Evolutionary conservation across 2,113 vertebrate species (phyloP).

Genomic region (Conger conger): DNA sequence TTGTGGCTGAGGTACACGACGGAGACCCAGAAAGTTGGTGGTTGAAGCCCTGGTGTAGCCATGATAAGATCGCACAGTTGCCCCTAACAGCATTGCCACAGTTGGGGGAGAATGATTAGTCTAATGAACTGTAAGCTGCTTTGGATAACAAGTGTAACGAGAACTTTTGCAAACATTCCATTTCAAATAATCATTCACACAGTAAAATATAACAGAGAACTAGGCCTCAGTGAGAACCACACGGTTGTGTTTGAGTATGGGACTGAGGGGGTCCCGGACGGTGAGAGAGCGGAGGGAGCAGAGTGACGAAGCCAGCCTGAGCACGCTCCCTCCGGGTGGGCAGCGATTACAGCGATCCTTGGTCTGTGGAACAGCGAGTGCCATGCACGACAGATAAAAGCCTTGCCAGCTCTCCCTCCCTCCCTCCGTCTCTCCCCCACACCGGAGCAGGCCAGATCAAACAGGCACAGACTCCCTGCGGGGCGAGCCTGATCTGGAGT

Average conservation of each 20-base stretch:
- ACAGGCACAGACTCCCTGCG: slow-evolving; percentile 19
- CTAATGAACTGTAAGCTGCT: too few relatives aligned
- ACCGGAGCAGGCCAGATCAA: slow-evolving; percentile 24
- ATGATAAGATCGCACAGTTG: too few relatives aligned
- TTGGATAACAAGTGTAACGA: too few relatives aligned
- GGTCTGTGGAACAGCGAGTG: slow-evolving; percentile 21
- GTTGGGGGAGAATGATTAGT: too few relatives aligned
- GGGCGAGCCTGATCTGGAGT: not conserved
- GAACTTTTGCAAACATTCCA: not conserved
- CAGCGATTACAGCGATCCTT: slow-evolving; percentile 5
- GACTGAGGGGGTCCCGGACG: not conserved
- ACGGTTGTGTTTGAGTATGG: too few relatives aligned
- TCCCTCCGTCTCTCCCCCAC: not conserved
- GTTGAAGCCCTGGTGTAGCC: too few relatives aligned
- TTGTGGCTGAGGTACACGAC: too few relatives aligned
- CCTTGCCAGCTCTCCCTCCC: slow-evolving; percentile 18
- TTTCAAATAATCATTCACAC: not conserved
- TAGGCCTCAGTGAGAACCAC: too few relatives aligned
- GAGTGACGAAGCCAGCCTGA: not conserved
- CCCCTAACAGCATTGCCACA: too few relatives aligned
- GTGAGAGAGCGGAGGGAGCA: not conserved
- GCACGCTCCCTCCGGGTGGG: not conserved
- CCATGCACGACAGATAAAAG: slow-evolving; percentile 33
- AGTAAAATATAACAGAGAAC: not conserved
- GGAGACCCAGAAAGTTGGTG: too few relatives aligned